A percentile compares a stretch with the other conserved stretches of the same genome.
phyloP scores from a whole-genome alignment of 2,113 vertebrate species.

The Leucoraja erinaceus region DNA sequence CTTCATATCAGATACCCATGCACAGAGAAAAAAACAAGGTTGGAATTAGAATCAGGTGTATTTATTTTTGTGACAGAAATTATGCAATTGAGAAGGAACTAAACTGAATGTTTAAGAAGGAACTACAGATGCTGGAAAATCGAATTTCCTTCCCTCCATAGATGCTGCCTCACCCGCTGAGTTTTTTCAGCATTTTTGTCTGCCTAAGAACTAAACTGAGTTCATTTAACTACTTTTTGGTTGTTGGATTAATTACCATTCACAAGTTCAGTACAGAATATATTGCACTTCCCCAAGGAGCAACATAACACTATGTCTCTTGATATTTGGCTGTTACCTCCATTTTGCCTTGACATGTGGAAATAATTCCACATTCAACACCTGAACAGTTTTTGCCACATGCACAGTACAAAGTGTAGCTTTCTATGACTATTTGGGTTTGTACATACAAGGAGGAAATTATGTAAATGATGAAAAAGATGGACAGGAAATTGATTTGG shows the following conservation, averaged over 20 bases:
- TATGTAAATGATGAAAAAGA: not conserved
- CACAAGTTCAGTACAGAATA: not conserved
- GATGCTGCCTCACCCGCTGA: no score
- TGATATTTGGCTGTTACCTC: slow-evolving; percentile 7
- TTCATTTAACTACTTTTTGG: not conserved
- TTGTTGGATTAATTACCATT: slow-evolving; percentile 4
- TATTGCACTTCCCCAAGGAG: slow-evolving; percentile 9
- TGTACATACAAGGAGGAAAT: not conserved
- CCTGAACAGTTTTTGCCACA: slow-evolving; percentile 23
- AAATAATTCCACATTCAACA: not conserved
- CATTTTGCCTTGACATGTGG: not conserved
- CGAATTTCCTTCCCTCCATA: no score
- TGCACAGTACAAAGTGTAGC: slow-evolving; percentile 12
- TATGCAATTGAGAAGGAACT: not conserved
- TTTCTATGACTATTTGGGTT: slow-evolving; percentile 19
- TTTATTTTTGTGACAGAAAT: not conserved
- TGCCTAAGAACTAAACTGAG: not conserved
- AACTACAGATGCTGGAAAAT: no score
- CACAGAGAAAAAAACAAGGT: not conserved
- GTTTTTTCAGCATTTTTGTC: no score
- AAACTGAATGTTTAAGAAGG: no score
- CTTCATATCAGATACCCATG: not conserved
- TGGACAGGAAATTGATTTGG: not conserved
- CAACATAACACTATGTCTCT: not conserved
- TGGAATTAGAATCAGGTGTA: slow-evolving; percentile 7